Conservation (phyloP, 2,797 vertebrate genomes). For the Anableps anableps region DNA sequence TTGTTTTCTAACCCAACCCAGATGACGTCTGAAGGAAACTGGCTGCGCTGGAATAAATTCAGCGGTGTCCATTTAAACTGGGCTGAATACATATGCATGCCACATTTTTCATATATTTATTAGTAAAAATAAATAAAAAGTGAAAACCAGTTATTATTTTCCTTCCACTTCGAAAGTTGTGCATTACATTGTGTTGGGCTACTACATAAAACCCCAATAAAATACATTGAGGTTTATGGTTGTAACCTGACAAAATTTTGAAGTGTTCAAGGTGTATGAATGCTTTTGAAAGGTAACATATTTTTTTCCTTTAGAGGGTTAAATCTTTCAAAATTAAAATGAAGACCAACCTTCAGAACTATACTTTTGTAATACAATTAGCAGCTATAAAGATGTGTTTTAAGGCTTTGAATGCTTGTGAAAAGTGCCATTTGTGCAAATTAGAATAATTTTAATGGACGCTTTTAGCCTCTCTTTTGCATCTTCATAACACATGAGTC, state of each 20-base stretch:
- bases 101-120: not conserved
- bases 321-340: slow-evolving; percentile 7
- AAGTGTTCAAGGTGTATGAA: not conserved
- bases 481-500: slow-evolving; percentile 12
- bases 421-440: slow-evolving; percentile 18
- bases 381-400: slow-evolving; percentile 1
- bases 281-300: not conserved
- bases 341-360: slow-evolving; percentile 5
- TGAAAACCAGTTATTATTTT: not conserved
- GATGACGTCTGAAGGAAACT: no score
- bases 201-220: not conserved
- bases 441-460: slow-evolving; percentile 1
- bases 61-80: not conserved
- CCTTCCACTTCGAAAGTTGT: not conserved
- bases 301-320: slow-evolving; percentile 5
- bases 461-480: slow-evolving; percentile 19
- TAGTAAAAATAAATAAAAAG: not conserved
- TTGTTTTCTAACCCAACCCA: not conserved
- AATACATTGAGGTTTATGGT: not conserved
- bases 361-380: not conserved
- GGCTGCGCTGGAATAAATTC: not conserved
- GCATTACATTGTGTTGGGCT: not conserved
- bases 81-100: not conserved
- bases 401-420: not conserved
- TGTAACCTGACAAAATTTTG: not conserved